Conservation (phyloP, 2,797 vertebrate genomes). For the Aselliscus stoliczkanus region DNA sequence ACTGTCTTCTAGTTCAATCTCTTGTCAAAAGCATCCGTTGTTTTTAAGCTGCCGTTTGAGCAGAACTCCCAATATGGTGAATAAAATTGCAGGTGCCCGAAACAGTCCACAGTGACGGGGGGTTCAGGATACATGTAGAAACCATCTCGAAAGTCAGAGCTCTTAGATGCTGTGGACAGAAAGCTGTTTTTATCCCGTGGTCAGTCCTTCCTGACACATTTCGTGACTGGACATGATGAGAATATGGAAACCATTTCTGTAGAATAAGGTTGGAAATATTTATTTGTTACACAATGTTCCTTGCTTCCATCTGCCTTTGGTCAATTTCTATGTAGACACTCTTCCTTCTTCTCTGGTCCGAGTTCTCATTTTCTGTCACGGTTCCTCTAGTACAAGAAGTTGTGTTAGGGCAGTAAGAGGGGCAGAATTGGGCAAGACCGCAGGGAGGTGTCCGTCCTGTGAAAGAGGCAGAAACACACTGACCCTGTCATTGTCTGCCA, state of each 20-base stretch:
- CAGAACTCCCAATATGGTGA: too few relatives aligned
- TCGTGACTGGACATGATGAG: neutral
- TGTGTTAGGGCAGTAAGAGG: fast-evolving
- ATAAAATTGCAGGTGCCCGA: neutral
- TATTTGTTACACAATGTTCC: fast-evolving
- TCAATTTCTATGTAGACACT: neutral
- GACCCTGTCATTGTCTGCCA: fast-evolving
- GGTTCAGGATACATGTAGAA: neutral
- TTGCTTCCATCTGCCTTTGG: neutral
- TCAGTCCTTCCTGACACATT: too few relatives aligned
- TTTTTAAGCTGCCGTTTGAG: neutral
- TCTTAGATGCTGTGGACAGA: neutral
- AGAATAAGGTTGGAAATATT: too few relatives aligned
- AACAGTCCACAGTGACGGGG: neutral
- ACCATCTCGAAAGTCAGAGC: neutral
- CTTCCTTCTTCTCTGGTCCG: neutral
- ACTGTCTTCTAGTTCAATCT: neutral
- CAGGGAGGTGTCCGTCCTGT: too few relatives aligned
- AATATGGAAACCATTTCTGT: fast-evolving
- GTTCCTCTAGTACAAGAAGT: neutral
- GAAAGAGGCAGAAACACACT: neutral
- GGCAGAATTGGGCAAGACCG: too few relatives aligned
- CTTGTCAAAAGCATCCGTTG: neutral
- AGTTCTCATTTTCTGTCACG: neutral
- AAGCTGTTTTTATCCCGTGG: neutral